Conservation (phyloP, 2,797 vertebrate species). For the Prionace glauca region DNA sequence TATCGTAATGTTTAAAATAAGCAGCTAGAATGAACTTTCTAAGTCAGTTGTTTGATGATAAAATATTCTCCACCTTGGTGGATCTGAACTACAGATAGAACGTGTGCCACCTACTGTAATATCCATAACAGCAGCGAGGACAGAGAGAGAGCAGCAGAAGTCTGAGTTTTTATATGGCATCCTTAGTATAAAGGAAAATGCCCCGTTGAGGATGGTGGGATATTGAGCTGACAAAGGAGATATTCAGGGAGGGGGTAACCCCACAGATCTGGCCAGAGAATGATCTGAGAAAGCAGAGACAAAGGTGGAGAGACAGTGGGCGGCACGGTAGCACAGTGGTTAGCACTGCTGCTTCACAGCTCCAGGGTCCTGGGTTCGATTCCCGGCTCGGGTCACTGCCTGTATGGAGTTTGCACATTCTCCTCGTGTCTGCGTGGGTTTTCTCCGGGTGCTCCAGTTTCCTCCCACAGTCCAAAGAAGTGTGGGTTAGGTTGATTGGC, state of each 20-base stretch:
- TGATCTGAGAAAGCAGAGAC: background rate
- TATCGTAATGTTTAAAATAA: background rate
- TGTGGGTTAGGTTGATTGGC: no score
- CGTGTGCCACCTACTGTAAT: background rate
- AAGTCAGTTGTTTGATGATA: background rate
- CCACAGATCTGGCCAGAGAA: background rate
- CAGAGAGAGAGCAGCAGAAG: background rate
- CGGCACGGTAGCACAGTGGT: no score
- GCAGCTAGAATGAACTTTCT: background rate
- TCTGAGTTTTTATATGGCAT: background rate
- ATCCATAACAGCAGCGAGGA: background rate
- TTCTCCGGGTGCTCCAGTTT: no score
- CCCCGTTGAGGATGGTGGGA: background rate
- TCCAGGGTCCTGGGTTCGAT: no score
- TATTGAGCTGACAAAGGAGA: background rate
- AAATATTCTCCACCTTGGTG: background rate
- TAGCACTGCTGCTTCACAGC: no score
- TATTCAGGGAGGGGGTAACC: background rate
- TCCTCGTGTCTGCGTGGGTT: no score
- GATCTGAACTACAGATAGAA: background rate
- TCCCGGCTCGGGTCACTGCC: no score
- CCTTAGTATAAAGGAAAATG: background rate
- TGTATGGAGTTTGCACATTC: no score
- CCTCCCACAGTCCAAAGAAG: no score
- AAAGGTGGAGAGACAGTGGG: background rate